Conservation (phyloP, 2,888 invertebrate species). For the Noctuana brunneofusca region DNA sequence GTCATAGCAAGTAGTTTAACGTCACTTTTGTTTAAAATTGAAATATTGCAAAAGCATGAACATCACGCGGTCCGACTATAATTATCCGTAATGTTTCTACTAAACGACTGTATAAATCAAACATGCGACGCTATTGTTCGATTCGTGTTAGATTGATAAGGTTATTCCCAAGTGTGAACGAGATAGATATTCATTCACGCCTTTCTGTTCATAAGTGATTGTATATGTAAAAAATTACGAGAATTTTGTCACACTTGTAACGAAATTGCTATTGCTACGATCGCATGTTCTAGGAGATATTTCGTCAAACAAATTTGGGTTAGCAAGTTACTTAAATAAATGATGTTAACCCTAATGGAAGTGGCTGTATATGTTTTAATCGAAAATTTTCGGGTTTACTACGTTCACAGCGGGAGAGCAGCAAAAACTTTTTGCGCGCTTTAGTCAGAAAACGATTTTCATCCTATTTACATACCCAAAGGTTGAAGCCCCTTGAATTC, state of each 20-base stretch:
- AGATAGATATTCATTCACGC: constrained; percentile 74
- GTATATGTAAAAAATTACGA: constrained; percentile 39
- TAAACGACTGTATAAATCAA: constrained; percentile 83
- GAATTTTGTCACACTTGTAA: constrained; percentile 32
- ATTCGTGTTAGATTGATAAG: constrained; percentile 82
- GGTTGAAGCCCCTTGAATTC: constrained; percentile 62
- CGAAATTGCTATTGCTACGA: constrained; percentile 12
- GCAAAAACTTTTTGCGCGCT: constrained; percentile 70
- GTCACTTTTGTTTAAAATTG: constrained; percentile 22
- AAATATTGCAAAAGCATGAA: constrained; percentile 59
- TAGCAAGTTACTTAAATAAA: constrained; percentile 8
- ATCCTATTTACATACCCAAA: constrained; percentile 62
- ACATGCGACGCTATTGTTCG: constrained; percentile 82
- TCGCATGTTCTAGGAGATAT: constrained; percentile 44
- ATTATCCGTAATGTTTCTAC: constrained; percentile 82
- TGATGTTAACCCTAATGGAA: neutral
- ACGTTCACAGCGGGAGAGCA: constrained; percentile 50
- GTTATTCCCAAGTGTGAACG: constrained; percentile 80
- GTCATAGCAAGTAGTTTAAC: constrained; percentile 20
- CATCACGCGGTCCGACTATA: constrained; percentile 64
- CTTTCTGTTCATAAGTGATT: constrained; percentile 73
- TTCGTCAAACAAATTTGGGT: constrained; percentile 39
- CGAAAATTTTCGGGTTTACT: constrained; percentile 15
- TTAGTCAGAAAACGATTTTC: constrained; percentile 69
- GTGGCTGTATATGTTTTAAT: neutral